Evolutionary conservation across 2,888 invertebrate genomes (phyloP).

Genomic region (Smittia sp.): DNA sequence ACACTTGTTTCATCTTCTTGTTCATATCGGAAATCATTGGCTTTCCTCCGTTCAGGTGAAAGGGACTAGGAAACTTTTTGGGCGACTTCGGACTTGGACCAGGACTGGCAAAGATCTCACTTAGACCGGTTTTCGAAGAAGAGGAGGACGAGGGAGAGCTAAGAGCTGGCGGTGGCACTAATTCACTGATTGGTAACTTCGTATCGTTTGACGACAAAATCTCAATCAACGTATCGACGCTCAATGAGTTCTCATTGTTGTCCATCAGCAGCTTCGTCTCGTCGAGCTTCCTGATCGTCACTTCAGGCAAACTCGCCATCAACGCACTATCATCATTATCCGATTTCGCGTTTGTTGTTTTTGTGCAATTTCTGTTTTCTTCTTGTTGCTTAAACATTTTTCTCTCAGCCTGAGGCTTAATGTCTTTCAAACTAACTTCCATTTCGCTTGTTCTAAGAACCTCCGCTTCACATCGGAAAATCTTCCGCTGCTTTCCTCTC

Average conservation of each 20-base stretch:
- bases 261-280: slow-evolving; percentile 35
- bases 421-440: slow-evolving; percentile 17
- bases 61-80: slow-evolving; percentile 39
- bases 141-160: slow-evolving; percentile 32
- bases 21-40: slow-evolving; percentile 50
- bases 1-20: slow-evolving; percentile 48
- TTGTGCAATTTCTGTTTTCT: slow-evolving; percentile 30
- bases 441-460: background rate
- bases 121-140: background rate
- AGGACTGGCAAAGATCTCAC: background rate
- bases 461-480: background rate
- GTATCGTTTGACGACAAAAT: slow-evolving; percentile 30
- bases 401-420: background rate
- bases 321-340: slow-evolving; percentile 25
- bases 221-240: slow-evolving; percentile 34
- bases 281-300: slow-evolving; percentile 28
- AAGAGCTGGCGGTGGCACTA: background rate
- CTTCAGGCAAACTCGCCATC: slow-evolving; percentile 2
- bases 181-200: slow-evolving; percentile 25
- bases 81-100: slow-evolving; percentile 7
- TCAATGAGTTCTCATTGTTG: slow-evolving; percentile 38
- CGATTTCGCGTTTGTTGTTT: background rate
- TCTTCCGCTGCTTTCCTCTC: background rate
- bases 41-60: slow-evolving; percentile 51
- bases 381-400: slow-evolving; percentile 6